A percentile compares a stretch with the other conserved stretches of the same genome.
These are phyloP conservation scores for Drosophila eugracilis DNA, from an alignment of 1,140 invertebrate species.

Conservation along the genomic window DNA sequence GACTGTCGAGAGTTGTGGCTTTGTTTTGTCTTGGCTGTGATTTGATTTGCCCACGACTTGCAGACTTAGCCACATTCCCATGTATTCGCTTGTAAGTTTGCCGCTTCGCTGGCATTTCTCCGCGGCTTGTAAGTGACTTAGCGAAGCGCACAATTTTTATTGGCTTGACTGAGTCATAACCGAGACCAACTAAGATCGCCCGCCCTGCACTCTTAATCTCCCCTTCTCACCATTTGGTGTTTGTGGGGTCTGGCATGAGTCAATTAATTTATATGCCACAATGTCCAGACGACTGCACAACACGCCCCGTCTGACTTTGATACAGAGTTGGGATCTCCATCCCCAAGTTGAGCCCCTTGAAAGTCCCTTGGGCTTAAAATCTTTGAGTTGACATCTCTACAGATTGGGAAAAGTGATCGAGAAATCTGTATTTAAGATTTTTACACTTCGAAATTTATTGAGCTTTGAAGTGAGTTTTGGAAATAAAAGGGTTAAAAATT, in stretches of 20 bases:
- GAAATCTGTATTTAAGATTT: not conserved
- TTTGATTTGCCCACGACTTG: conserved; percentile 68
- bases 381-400: conserved; percentile 55
- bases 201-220: not conserved
- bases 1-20: conserved; percentile 34
- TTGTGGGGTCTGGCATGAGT: conserved; percentile 61
- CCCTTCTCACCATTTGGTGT: not conserved
- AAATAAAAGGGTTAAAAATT: too few relatives aligned
- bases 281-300: conserved; percentile 65
- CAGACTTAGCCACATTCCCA: conserved; percentile 68
- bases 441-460: conserved; percentile 11
- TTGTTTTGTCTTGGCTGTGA: conserved; percentile 54
- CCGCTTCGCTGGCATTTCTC: conserved; percentile 44
- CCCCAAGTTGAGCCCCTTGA: conserved; percentile 13
- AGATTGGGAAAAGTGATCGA: conserved; percentile 51
- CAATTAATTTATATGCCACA: conserved; percentile 75
- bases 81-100: conserved; percentile 44
- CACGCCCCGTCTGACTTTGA: conserved; percentile 60
- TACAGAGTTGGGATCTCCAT: not conserved
- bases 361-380: conserved; percentile 29
- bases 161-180: conserved; percentile 64
- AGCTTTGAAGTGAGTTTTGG: too few relatives aligned
- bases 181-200: conserved; percentile 18
- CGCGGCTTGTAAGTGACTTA: conserved; percentile 67
- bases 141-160: conserved; percentile 64